Percentiles rank a stretch among this genome's conserved stretches.
These are phyloP conservation scores for Acrossocheilus wenchowensis DNA, from an alignment of 2,797 vertebrate genomes.

Conservation along the genomic window DNA sequence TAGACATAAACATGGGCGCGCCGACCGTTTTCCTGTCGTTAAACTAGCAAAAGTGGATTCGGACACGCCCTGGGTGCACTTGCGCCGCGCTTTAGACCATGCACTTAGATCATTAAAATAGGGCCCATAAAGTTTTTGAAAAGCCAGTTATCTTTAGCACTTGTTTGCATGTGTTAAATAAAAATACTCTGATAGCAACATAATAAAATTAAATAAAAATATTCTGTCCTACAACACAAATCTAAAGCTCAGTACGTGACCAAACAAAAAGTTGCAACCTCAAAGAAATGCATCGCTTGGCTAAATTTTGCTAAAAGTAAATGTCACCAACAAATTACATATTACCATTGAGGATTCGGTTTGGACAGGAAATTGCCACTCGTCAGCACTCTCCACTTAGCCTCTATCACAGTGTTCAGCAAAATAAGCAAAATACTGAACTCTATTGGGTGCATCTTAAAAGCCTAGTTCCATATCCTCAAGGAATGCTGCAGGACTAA, in stretches of 20 bases:
- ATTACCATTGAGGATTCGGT: not conserved
- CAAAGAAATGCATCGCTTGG: not conserved
- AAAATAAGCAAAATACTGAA: constrained; percentile 25
- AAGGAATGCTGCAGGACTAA: not conserved
- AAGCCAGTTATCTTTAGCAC: not conserved
- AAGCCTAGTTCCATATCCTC: not conserved
- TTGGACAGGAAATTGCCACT: constrained; percentile 27
- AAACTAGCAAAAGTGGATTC: too few relatives aligned
- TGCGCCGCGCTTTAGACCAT: too few relatives aligned
- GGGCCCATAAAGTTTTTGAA: too few relatives aligned
- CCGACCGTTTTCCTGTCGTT: too few relatives aligned
- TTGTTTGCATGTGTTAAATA: not conserved
- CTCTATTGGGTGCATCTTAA: constrained; percentile 7
- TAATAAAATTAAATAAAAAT: not conserved
- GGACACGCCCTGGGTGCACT: too few relatives aligned
- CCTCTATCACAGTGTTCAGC: constrained; percentile 26
- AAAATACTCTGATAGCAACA: not conserved
- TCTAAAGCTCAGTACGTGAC: not conserved
- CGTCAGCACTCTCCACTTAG: not conserved
- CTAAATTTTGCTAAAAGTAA: constrained; percentile 8
- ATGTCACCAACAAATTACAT: constrained; percentile 32
- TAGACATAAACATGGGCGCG: too few relatives aligned
- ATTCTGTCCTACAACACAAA: not conserved
- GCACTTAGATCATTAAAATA: too few relatives aligned
- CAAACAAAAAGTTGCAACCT: not conserved